Conservation (phyloP, 1,140 invertebrate species). For the Caenorhabditis tropicalis region DNA sequence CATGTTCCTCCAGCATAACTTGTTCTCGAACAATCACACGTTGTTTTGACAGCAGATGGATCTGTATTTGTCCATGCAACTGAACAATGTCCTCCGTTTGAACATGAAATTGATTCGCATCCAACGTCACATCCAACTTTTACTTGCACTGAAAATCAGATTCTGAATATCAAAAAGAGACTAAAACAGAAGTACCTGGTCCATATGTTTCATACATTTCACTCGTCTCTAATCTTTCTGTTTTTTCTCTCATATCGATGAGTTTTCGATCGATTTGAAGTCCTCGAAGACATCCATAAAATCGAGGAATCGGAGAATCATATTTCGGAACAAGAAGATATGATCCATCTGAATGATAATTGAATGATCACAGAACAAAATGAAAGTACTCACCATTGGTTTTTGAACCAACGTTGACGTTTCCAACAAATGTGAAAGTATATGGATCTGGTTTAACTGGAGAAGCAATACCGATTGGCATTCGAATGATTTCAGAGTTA, state of each 20-base stretch:
- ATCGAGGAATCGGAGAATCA: slow-evolving; percentile 18
- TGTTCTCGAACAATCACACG: slow-evolving; percentile 48
- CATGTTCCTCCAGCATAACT: slow-evolving; percentile 38
- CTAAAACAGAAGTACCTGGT: not conserved
- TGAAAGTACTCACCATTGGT: not conserved
- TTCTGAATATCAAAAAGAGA: not conserved
- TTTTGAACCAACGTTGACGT: not conserved
- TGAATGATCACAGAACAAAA: not conserved
- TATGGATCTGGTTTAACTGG: not conserved
- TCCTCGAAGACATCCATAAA: slow-evolving; percentile 49
- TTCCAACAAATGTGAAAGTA: slow-evolving; percentile 41
- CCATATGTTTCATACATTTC: slow-evolving; percentile 33
- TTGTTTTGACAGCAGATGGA: slow-evolving; percentile 11
- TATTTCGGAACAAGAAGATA: slow-evolving; percentile 6
- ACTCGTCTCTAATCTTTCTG: not conserved
- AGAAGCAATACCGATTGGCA: slow-evolving; percentile 34
- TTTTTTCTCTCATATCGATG: slow-evolving; percentile 40
- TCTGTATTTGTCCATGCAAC: slow-evolving; percentile 40
- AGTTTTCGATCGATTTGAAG: slow-evolving; percentile 9
- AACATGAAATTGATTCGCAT: slow-evolving; percentile 20
- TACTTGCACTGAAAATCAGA: slow-evolving; percentile 28
- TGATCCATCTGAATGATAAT: slow-evolving; percentile 5
- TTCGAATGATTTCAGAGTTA: slow-evolving; percentile 27
- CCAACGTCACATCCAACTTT: slow-evolving; percentile 41
- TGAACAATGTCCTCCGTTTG: slow-evolving; percentile 49